phyloP scores from a whole-genome alignment of 2,113 vertebrate species.

The Grammomys surdaster region DNA sequence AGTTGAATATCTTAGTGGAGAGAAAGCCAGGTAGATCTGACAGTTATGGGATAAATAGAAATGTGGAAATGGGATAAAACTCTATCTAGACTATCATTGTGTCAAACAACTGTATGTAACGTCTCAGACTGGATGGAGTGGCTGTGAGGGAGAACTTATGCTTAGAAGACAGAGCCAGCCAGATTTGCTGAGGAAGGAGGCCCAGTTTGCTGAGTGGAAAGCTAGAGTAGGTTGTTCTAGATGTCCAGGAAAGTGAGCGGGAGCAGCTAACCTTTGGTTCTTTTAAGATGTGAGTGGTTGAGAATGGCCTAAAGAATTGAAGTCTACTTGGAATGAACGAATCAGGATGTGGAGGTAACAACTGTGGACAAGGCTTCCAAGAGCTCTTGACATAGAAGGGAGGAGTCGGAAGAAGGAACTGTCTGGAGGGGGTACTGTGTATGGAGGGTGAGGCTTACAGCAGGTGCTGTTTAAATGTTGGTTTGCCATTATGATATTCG shows the following conservation, averaged over 20 bases:
- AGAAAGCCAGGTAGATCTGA: neutral
- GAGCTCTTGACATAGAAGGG: neutral
- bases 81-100: neutral
- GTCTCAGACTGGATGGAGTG: neutral
- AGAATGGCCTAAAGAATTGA: neutral
- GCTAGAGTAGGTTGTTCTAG: neutral
- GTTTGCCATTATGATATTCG: neutral
- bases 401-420: neutral
- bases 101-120: neutral
- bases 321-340: neutral
- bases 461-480: neutral
- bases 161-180: neutral
- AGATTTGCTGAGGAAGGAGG: neutral
- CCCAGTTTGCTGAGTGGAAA: neutral
- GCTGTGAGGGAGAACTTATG: neutral
- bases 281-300: neutral
- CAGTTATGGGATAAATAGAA: neutral
- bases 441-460: neutral
- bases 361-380: neutral
- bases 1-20: neutral
- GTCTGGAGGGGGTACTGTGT: neutral
- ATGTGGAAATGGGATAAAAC: neutral
- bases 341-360: neutral
- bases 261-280: neutral
- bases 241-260: neutral